Evolutionary conservation across 2,113 vertebrate species (phyloP).

Genomic region (Syrmaticus mikado): DNA sequence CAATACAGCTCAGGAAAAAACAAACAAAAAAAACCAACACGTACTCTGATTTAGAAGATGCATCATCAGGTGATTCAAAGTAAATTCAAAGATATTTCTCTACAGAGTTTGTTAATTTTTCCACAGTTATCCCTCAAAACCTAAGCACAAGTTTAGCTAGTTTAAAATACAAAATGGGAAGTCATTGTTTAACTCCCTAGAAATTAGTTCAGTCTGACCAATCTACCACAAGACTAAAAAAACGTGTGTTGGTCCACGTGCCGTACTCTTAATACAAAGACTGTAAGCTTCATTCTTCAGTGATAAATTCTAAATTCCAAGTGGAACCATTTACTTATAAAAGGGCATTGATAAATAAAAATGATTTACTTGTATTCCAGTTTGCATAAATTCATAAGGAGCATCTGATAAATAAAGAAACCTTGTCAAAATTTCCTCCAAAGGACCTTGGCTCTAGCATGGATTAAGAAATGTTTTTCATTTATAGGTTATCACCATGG

Average conservation of each 20-base stretch:
- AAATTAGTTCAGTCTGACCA: background rate
- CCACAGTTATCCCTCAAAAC: background rate
- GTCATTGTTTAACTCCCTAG: background rate
- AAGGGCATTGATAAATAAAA: background rate
- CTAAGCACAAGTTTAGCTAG: background rate
- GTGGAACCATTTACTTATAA: background rate
- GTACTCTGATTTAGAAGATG: background rate
- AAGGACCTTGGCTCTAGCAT: background rate
- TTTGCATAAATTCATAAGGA: conserved; percentile 1
- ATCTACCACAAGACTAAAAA: background rate
- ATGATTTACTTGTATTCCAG: background rate
- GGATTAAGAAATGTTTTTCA: background rate
- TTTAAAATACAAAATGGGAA: background rate
- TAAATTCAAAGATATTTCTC: background rate
- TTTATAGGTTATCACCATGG: background rate
- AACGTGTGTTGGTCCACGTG: background rate
- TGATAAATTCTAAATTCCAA: background rate
- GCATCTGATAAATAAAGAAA: background rate
- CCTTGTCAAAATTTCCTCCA: background rate
- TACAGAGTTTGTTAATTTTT: background rate
- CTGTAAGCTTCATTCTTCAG: background rate
- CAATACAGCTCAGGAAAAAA: background rate
- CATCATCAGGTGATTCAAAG: background rate
- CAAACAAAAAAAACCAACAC: background rate
- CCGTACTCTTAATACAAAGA: background rate